phyloP scores from a whole-genome alignment of 2,113 vertebrate genomes.

The Tragelaphus scriptus region DNA sequence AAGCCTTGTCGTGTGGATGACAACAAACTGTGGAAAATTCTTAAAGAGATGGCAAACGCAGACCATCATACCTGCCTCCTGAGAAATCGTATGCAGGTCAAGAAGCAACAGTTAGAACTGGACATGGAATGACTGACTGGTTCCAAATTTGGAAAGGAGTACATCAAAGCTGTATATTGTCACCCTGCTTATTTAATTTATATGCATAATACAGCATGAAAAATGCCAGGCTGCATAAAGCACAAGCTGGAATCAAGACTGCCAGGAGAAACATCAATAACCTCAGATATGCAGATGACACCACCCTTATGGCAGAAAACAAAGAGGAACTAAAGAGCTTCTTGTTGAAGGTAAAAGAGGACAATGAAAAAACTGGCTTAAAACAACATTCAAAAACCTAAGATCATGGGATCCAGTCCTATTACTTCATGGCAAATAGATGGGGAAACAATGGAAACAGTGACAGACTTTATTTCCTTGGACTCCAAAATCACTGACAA shows the following conservation, averaged over 20 bases:
- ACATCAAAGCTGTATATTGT: not conserved
- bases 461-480: not conserved
- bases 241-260: not conserved
- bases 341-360: not conserved
- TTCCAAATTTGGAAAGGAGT: not conserved
- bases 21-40: not conserved
- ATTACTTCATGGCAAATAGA: not conserved
- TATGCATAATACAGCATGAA: not conserved
- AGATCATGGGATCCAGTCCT: not conserved
- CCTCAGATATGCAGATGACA: not conserved
- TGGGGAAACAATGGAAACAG: not conserved
- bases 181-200: not conserved
- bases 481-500: not conserved
- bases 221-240: not conserved
- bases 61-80: not conserved
- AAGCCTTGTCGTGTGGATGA: not conserved
- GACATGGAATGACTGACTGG: not conserved
- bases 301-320: not conserved
- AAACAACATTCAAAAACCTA: not conserved
- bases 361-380: not conserved
- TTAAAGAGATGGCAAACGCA: not conserved
- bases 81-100: not conserved
- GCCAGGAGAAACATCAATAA: not conserved
- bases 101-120: not conserved
- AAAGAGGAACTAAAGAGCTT: not conserved